These are phyloP conservation scores for Oryzias curvinotus DNA, from an alignment of 2,113 vertebrate species.

Conservation along the genomic window DNA sequence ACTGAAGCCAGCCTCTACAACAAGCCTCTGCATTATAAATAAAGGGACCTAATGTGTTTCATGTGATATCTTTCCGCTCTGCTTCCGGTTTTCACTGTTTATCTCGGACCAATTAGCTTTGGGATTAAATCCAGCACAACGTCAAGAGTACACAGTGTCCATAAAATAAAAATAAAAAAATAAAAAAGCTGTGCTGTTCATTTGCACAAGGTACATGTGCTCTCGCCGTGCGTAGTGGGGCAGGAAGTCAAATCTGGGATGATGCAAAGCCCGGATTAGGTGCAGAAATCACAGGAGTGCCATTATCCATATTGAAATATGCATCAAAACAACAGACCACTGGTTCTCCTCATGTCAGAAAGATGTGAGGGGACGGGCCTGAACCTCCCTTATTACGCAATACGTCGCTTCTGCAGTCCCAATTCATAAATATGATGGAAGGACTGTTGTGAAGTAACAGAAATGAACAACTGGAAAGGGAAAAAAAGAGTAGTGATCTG, in stretches of 20 bases:
- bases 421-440: constrained; percentile 13
- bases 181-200: not conserved
- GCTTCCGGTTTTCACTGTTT: constrained; percentile 18
- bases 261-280: constrained; percentile 67
- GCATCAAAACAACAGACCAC: constrained; percentile 27
- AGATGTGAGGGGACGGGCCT: constrained; percentile 13
- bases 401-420: constrained; percentile 24
- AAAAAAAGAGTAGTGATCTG: not conserved
- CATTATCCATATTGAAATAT: constrained; percentile 56
- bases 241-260: constrained; percentile 52
- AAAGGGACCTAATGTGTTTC: constrained; percentile 30
- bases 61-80: constrained; percentile 6
- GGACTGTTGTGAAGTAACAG: not conserved
- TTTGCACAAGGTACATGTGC: constrained; percentile 2
- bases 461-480: not conserved
- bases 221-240: constrained; percentile 20
- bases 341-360: constrained; percentile 13
- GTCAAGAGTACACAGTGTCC: not conserved
- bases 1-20: constrained; percentile 19
- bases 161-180: not conserved
- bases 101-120: constrained; percentile 1
- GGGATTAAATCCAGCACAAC: constrained; percentile 9
- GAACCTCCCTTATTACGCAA: constrained; percentile 33
- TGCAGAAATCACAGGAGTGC: constrained; percentile 53
- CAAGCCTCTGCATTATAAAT: constrained; percentile 44